Conservation (phyloP, 2,797 vertebrate species). For the Ctenochaetus hawaiiensis region DNA sequence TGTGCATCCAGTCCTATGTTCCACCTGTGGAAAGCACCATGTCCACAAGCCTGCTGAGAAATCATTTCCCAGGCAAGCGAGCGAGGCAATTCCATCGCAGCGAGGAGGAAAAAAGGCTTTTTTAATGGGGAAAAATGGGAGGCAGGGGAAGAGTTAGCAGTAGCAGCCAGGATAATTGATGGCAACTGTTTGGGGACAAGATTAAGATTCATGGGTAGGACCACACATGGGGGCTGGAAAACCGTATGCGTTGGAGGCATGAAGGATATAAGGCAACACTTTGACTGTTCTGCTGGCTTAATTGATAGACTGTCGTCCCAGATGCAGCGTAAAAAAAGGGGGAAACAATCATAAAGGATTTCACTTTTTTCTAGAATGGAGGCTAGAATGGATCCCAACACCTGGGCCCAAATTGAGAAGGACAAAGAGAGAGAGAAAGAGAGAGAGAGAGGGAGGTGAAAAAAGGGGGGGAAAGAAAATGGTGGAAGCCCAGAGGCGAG, state of each 20-base stretch:
- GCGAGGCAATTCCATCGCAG: conserved; percentile 71
- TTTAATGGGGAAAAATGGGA: conserved; percentile 84
- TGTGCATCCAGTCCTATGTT: conserved; percentile 34
- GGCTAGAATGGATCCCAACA: conserved; percentile 32
- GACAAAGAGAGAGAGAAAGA: conserved; percentile 11
- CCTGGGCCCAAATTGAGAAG: conserved; percentile 24
- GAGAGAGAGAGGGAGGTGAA: conserved; percentile 1
- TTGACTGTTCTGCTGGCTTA: conserved; percentile 70
- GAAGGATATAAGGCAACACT: conserved; percentile 76
- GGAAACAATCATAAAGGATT: conserved; percentile 51
- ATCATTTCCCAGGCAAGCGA: conserved; percentile 70
- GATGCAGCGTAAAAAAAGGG: conserved; percentile 57
- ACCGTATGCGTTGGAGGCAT: conserved; percentile 54
- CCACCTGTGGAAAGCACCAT: conserved; percentile 63
- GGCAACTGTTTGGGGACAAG: conserved; percentile 82
- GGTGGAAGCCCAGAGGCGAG: conserved; percentile 54
- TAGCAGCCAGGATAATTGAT: conserved; percentile 84
- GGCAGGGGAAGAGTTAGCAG: conserved; percentile 78
- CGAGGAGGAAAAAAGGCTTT: conserved; percentile 60
- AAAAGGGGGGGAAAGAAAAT: not conserved
- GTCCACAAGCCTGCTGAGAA: conserved; percentile 70
- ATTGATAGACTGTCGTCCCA: conserved; percentile 76
- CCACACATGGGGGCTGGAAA: conserved; percentile 70
- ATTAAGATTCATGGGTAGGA: conserved; percentile 86
- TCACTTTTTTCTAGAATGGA: conserved; percentile 52